These are phyloP conservation scores for Argyrosomus japonicus DNA, from an alignment of 2,113 vertebrate species.

Conservation along the genomic window DNA sequence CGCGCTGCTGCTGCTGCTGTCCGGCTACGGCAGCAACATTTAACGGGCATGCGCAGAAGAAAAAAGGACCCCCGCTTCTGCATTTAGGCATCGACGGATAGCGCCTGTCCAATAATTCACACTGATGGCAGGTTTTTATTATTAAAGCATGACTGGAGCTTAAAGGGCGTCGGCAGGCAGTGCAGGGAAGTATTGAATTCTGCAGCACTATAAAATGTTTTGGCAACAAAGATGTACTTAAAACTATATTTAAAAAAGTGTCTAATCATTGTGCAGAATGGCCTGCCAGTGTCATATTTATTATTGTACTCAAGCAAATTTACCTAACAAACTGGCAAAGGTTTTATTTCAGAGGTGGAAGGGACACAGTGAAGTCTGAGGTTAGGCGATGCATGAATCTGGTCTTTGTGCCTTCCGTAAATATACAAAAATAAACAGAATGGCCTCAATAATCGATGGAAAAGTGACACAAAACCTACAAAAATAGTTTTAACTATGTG, in stretches of 20 bases:
- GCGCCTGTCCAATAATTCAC: slow-evolving; percentile 57
- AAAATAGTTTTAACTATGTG: not conserved
- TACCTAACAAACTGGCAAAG: not conserved
- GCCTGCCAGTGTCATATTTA: not conserved
- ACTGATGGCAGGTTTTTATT: not conserved
- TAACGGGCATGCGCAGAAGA: slow-evolving; percentile 69
- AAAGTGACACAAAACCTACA: not conserved
- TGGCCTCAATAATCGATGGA: not conserved
- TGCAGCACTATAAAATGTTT: not conserved
- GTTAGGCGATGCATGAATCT: not conserved
- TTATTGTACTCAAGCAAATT: not conserved
- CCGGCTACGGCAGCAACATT: slow-evolving; percentile 76
- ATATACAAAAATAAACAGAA: not conserved
- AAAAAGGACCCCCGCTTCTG: slow-evolving; percentile 34
- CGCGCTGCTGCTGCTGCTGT: slow-evolving; percentile 73
- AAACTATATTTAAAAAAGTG: not conserved
- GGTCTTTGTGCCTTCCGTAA: not conserved
- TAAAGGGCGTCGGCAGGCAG: too few relatives aligned
- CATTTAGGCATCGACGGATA: slow-evolving; percentile 34
- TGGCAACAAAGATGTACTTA: not conserved
- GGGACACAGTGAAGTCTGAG: not conserved
- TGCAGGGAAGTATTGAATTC: not conserved
- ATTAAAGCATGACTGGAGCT: not conserved
- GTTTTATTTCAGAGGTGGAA: not conserved
- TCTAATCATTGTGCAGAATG: not conserved